Evolutionary conservation across 2,888 invertebrate species (phyloP), one percentile per base, ranked within the genome.

Genomic region (Epirrhoe alternata): DNA sequence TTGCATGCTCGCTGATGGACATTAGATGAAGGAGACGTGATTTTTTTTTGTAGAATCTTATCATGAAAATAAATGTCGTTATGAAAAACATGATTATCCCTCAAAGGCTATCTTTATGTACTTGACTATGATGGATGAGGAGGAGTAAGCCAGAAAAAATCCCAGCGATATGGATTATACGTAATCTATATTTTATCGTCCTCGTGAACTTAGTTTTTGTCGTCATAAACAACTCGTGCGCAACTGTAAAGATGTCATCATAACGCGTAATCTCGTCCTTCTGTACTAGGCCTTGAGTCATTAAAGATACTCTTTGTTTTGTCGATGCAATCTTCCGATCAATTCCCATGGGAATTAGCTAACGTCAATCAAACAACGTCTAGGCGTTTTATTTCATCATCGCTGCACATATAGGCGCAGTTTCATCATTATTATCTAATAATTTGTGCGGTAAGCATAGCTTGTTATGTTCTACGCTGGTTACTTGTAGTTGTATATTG

Each of bases 201-300:
- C 74, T 73, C 70, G 70, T 76, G 72, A 74, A 71, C 75, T 75
- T 76, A 72, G 73, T 83, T 83, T 85, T 85, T 85, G 76, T 76
- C 64, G 70, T 79, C 73, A 81, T 82, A 80, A 86, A 83, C 74
- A 74, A 76, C 76, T 74, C 76, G 69, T 73, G 75, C 73, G 52
- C 75, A 75, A 72, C 77, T 76, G 72, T 80, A 77, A 81, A 82
- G 80, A 81, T 76, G 72, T 75, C 75, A 72, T 69, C 73, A 69
- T 79, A 77, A 78, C 77, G 76, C 66, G 73, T 72, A 66, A 74
- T 64, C 54, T 62, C 66, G 71, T 74, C 69, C 70, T 73, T 61
- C 71, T 64, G 66, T 10, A 7, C 60, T 56, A 30, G 50, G 47
- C 56, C 64, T 65, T 61, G 64, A 69, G 63, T 75, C 71, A 70